Conservation (phyloP, 35 echinoderm and acorn worm genomes). For the Diadema setosum region DNA sequence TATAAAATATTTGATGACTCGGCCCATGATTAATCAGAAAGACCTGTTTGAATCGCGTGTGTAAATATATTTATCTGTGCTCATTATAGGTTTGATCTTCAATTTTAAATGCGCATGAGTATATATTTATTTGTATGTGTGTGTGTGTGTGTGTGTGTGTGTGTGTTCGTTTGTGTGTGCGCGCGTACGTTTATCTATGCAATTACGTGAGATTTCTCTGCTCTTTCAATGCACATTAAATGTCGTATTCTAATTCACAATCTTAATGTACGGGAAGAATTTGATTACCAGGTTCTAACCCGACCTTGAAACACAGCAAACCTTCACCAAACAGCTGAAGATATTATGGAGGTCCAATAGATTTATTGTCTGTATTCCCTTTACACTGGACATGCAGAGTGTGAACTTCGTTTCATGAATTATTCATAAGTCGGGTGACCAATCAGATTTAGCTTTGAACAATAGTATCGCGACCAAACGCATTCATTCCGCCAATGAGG, state of each 20-base stretch:
- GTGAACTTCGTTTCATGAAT: background rate
- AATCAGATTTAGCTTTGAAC: background rate
- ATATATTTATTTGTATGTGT: no score
- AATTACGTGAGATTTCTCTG: no score
- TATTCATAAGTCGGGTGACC: background rate
- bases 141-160: no score
- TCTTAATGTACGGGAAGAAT: no score
- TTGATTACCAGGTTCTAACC: no score
- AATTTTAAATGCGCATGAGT: no score
- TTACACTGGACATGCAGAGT: background rate
- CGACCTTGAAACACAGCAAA: background rate
- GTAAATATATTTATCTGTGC: background rate
- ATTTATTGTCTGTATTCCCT: background rate
- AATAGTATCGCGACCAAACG: background rate
- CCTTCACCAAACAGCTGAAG: background rate
- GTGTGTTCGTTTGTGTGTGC: no score
- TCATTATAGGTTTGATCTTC: background rate
- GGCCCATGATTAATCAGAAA: background rate
- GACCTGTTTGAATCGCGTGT: background rate
- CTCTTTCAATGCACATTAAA: no score
- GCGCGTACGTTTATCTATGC: no score
- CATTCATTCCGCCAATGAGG: background rate
- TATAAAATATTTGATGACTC: background rate
- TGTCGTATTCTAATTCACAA: no score
- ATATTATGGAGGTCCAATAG: background rate